A percentile compares a stretch with the other conserved stretches of the same genome.
These are phyloP conservation scores for Cantharis flavilabris DNA, from an alignment of 2,888 invertebrate genomes.

Conservation along the genomic window DNA sequence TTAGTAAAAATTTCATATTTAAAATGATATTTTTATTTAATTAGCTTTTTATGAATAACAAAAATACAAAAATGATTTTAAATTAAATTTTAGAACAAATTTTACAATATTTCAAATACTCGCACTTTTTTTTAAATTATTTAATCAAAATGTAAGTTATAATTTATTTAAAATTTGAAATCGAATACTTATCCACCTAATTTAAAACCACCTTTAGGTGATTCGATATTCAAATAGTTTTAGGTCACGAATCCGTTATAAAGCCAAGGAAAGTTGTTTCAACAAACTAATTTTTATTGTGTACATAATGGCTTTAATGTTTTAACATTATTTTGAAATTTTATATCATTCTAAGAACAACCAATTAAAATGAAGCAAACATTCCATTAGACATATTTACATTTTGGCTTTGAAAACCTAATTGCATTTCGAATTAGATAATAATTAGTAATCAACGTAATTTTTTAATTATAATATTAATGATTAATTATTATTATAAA, in stretches of 20 bases:
- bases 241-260: conserved; percentile 10
- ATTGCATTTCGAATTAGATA: background rate
- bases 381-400: background rate
- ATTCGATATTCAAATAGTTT: background rate
- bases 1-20: too few relatives aligned
- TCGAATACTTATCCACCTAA: background rate
- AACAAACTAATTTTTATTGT: background rate
- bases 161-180: background rate
- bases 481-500: background rate
- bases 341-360: background rate
- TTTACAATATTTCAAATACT: background rate
- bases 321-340: background rate
- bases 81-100: too few relatives aligned
- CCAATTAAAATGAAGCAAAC: background rate
- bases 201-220: background rate
- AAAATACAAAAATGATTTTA: background rate
- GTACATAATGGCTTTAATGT: background rate
- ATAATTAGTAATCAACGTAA: too few relatives aligned
- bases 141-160: background rate
- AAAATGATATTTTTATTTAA: too few relatives aligned
- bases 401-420: background rate
- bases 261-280: background rate
- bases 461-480: background rate
- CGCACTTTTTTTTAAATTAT: background rate
- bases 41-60: too few relatives aligned